A percentile compares a stretch with the other conserved stretches of the same genome.
These are phyloP conservation scores for Thunnus maccoyii DNA, from an alignment of 2,113 vertebrate species.

Conservation along the genomic window DNA sequence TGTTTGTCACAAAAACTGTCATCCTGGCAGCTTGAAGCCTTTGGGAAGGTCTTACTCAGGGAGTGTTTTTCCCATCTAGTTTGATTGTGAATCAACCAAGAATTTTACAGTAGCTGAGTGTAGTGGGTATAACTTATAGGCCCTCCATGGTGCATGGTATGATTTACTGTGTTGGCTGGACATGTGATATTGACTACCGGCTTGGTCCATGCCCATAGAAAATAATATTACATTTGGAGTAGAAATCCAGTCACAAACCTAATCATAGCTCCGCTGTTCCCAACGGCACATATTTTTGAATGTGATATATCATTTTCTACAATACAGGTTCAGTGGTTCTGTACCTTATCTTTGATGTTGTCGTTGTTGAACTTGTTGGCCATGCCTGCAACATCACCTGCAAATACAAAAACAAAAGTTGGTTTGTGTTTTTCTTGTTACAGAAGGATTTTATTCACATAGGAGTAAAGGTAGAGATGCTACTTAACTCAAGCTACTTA, in stretches of 20 bases:
- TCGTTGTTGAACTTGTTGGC: constrained; percentile 82
- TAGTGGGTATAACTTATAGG: not conserved
- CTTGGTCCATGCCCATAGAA: not conserved
- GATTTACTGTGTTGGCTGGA: not conserved
- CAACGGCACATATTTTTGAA: not conserved
- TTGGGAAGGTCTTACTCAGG: constrained; percentile 23
- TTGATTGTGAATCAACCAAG: constrained; percentile 20
- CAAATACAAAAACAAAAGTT: constrained; percentile 27
- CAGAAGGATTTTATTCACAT: not conserved
- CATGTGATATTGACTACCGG: not conserved
- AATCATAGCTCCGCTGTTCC: not conserved
- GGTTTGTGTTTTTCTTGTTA: not conserved
- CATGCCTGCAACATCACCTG: constrained; percentile 80
- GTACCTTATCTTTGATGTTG: constrained; percentile 84
- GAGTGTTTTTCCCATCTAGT: constrained; percentile 33
- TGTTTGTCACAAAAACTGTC: constrained; percentile 62
- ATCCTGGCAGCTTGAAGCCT: constrained; percentile 36
- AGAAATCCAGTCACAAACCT: not conserved
- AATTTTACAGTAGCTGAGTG: constrained; percentile 17
- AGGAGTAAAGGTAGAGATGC: not conserved
- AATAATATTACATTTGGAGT: not conserved
- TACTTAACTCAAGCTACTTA: not conserved
- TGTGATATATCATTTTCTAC: not conserved
- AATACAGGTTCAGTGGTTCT: not conserved
- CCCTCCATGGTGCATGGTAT: not conserved